phyloP scores from a whole-genome alignment of 1,140 invertebrate species.

The Drosophila micromelanica region DNA sequence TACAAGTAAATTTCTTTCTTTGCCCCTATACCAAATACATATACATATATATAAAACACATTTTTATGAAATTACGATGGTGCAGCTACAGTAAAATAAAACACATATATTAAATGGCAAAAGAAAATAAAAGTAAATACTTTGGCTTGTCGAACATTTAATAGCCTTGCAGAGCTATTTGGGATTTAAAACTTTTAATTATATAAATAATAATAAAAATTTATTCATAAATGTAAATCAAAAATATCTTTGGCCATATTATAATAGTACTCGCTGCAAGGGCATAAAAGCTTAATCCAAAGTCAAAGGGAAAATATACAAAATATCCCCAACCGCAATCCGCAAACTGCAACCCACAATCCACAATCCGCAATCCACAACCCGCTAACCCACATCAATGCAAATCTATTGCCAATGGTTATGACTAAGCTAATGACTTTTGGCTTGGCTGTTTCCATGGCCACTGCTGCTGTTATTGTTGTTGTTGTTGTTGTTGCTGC shows the following conservation, averaged over 20 bases:
- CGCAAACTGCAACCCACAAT: neutral
- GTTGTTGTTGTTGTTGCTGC: no score
- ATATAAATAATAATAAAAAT: no score
- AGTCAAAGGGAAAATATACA: neutral
- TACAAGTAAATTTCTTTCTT: slow-evolving; percentile 62
- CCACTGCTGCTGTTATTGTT: neutral
- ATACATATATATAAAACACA: slow-evolving; percentile 1
- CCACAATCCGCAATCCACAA: slow-evolving; percentile 14
- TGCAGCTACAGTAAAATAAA: slow-evolving; percentile 6
- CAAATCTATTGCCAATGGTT: slow-evolving; percentile 40
- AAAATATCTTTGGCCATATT: neutral
- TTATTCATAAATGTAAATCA: neutral
- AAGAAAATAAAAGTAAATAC: neutral
- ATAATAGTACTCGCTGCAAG: neutral
- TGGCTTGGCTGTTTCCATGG: slow-evolving; percentile 32
- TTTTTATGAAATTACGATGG: neutral
- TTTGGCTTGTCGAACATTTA: neutral
- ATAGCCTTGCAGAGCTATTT: slow-evolving; percentile 3
- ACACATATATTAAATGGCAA: neutral
- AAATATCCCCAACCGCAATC: neutral
- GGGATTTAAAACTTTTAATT: no score
- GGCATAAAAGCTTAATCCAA: slow-evolving; percentile 1
- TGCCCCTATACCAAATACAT: slow-evolving; percentile 13
- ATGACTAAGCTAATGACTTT: slow-evolving; percentile 49
- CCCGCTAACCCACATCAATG: slow-evolving; percentile 21